A percentile compares a stretch with the other conserved stretches of the same genome.
These are phyloP conservation scores for Brachionus rotundiformis DNA, from an alignment of 1,140 invertebrate species.

Conservation along the genomic window DNA sequence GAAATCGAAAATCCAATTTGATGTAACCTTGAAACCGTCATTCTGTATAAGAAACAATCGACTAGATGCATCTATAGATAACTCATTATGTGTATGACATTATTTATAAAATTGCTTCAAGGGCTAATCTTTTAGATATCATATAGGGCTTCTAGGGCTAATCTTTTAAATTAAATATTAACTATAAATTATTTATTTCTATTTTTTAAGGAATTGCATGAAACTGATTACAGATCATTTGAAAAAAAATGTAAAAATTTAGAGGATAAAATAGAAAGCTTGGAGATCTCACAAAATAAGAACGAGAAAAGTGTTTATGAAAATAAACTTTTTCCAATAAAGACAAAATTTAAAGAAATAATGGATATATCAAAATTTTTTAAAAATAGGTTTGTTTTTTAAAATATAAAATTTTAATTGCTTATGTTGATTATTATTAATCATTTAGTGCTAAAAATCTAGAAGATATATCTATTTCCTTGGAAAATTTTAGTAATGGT, in stretches of 20 bases:
- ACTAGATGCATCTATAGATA: conserved; percentile 6
- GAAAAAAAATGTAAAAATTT: neutral
- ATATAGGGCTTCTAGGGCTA: conserved; percentile 17
- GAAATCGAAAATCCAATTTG: conserved; percentile 44
- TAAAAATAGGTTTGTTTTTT: neutral
- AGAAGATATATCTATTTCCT: neutral
- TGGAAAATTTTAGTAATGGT: neutral
- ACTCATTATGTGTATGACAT: neutral
- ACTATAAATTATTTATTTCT: neutral
- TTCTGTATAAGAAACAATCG: conserved; percentile 35
- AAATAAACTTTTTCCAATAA: neutral
- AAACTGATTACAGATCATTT: neutral
- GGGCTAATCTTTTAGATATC: neutral
- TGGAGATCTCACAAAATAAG: neutral
- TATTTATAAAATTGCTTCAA: conserved; percentile 8
- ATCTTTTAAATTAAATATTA: neutral
- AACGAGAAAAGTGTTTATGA: neutral
- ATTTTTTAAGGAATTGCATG: conserved; percentile 14
- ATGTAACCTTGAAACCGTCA: conserved; percentile 48
- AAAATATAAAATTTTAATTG: neutral
- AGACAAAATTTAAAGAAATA: neutral
- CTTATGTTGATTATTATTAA: too few species aligned
- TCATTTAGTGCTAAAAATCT: neutral
- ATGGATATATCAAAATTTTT: conserved; percentile 1
- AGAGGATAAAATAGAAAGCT: neutral